Evolutionary conservation across 2,113 vertebrate species (phyloP), one percentile per base, ranked within the genome.

Genomic region (Hydrochoerus hydrochaeris): DNA sequence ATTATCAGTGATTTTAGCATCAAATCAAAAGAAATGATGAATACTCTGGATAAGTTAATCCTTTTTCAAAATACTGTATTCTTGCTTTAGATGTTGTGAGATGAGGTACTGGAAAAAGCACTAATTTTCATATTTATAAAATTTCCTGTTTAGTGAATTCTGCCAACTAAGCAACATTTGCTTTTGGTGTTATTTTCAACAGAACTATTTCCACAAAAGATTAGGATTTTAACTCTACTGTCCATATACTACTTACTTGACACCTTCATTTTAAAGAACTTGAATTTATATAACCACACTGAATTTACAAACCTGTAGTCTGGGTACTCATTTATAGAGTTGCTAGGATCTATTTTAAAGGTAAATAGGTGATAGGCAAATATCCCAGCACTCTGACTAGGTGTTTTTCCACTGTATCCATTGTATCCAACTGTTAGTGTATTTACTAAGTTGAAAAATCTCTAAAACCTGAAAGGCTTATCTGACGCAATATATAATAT

Each of bases 21-120:
- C 8, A 81, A 90, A 83, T 81, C 24, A 85, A 94, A 92, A 95
- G 7, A 8, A 88, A 44, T 77, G 78, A 52, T 2, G 58, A 62
- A 69, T 85, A 22, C 46, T 88, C 30, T 69, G 75, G 35, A 93
- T 84, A 69, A 87, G 63, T 80, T 75, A 84, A 88, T 71, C 28
- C 30, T 81, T 92, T 75, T 46, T 35, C 2, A 90, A 92, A 94
- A 24, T 26, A 95, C 22, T 60, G 3, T 35, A 69, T 73, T 91
- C 26, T 91, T 92, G 4, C 94, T 90, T 97, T 82, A 71, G 63
- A 22, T 60, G 20, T 71, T 90, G 75, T 75, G 96, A 82, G 26
- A 62, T 67, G 78, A 85, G 41, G 10, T 88, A 71, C 7, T 60
- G 8, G 13, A 60, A 83, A 69, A 67, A 65, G 8, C 13, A 60